phyloP scores from a whole-genome alignment of 2,797 vertebrate species.

The Poliocrania exsul region DNA sequence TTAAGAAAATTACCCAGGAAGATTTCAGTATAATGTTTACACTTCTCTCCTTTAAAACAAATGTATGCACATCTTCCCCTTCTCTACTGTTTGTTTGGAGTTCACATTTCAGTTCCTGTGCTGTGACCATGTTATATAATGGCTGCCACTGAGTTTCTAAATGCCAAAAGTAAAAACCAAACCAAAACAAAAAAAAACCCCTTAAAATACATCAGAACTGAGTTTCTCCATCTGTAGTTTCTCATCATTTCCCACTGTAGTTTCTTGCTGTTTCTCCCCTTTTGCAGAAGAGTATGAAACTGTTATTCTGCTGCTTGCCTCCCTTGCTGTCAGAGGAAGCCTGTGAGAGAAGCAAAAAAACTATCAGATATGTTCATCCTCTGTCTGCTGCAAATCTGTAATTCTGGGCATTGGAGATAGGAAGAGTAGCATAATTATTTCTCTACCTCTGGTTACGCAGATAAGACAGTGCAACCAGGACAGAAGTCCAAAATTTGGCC shows the following conservation, averaged over 20 bases:
- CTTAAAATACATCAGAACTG: background rate
- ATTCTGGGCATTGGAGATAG: background rate
- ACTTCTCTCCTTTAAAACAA: background rate
- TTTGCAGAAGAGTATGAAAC: background rate
- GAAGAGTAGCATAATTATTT: background rate
- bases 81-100: slow-evolving; percentile 2
- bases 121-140: background rate
- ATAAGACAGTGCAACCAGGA: background rate
- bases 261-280: background rate
- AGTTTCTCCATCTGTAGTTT: background rate
- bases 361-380: background rate
- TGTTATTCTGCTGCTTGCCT: background rate
- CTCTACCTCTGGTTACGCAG: background rate
- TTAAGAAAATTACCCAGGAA: background rate
- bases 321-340: background rate
- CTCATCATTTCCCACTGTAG: background rate
- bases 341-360: background rate
- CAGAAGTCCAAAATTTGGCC: background rate
- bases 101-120: background rate
- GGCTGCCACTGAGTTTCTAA: background rate
- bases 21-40: background rate
- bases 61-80: background rate
- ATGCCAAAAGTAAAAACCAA: background rate
- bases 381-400: background rate
- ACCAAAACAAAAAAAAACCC: background rate